Base-by-base conservation (phyloP, 64 coral and sea anemone species). In the Cladopsammia gracilis region DNA sequence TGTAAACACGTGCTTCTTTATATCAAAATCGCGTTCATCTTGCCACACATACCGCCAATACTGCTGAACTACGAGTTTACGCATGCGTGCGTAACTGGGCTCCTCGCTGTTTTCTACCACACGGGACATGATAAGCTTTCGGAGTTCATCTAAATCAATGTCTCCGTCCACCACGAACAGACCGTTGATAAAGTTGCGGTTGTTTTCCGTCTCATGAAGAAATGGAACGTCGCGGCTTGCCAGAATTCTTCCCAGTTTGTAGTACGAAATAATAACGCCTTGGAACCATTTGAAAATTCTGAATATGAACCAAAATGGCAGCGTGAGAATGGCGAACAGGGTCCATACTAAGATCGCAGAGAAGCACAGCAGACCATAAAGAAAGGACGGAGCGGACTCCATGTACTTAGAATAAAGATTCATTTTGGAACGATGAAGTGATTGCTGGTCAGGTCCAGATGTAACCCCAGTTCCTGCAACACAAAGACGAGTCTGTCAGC, bases 31-130 rank as follows among this genome's bases (percentile, higher is more conserved):
- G 3, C 72, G 85, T 10, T 98, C 96, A 15, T 91, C 69, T 47
- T 78, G 76, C 96, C 96, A 98, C 48, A 98, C 62, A 71, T 98
- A 98, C 15, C 86, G 82, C 10, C 96, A 93, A 46, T 94, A 98
- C 54, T 75, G 18, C 49, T 92, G 87, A 65, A 83, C 74, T 3
- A 98, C 58, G 3, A 25, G 73, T 60, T 98, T 86, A 2, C 77
- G 75, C 88, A 98, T 91, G 54, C 93, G 92, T 8, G 58, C 47
- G 46, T 98, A 98, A 16, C 92, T 98, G 0, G 96, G 92, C 49
- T 98, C 92, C 19, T 89, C 95, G 14, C 24, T 64, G 47, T 87
- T 82, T 47, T 87, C 18, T 61, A 98, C 72, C 14, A 98, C 82
- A 75, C 96, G 92, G 18, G 82, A 78, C 83, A 95, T 81, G 6